Conservation (phyloP, 1,140 invertebrate genomes). For the Samia ricini region DNA sequence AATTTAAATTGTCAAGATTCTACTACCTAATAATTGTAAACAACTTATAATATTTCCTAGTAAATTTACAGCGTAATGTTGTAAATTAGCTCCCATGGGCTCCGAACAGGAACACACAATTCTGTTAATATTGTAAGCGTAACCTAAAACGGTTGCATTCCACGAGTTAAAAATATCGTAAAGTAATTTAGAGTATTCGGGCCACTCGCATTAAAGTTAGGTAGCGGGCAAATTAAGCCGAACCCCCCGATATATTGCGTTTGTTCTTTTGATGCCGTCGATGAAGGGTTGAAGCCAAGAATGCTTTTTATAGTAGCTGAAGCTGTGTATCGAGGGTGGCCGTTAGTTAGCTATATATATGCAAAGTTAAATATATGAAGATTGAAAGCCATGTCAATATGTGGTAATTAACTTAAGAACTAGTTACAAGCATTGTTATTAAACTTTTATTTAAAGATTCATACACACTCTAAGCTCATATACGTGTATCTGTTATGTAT, state of each 20-base stretch:
- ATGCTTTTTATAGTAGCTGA: conserved; percentile 72
- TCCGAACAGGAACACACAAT: conserved; percentile 28
- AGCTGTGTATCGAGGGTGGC: conserved; percentile 1
- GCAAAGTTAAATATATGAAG: neutral
- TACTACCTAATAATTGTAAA: too few relatives aligned
- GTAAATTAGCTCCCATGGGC: conserved; percentile 27
- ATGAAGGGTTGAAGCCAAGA: conserved; percentile 77
- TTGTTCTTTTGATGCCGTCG: conserved; percentile 75
- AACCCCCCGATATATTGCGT: conserved; percentile 73
- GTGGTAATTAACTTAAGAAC: too few relatives aligned
- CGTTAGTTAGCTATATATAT: neutral
- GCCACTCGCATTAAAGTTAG: conserved; percentile 69
- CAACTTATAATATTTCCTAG: too few relatives aligned
- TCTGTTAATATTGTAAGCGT: conserved; percentile 65
- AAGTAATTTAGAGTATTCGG: conserved; percentile 72
- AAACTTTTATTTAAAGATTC: neutral
- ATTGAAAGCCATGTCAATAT: too few relatives aligned
- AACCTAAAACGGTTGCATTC: conserved; percentile 71
- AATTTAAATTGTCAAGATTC: too few relatives aligned
- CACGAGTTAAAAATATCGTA: conserved; percentile 72
- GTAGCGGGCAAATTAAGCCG: conserved; percentile 70
- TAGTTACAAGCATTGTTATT: too few relatives aligned
- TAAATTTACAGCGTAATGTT: neutral
- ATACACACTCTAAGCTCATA: too few relatives aligned
- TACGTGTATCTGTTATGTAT: neutral